Evolutionary conservation across 2,113 vertebrate species (phyloP).

Genomic region (Hydrochoerus hydrochaeris): DNA sequence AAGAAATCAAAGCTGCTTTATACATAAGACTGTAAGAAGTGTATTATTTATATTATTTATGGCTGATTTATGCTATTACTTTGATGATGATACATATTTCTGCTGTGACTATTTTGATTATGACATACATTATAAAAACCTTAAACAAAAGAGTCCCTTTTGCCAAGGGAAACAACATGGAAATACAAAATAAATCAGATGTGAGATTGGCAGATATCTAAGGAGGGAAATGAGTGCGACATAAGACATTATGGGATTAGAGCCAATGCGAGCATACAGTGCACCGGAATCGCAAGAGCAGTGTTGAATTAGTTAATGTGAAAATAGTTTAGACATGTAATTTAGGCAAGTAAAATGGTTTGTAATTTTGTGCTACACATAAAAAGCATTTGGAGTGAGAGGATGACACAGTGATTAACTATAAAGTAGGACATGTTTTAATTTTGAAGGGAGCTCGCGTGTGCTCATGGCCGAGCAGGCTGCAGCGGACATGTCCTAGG

Average conservation of each 20-base stretch:
- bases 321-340: slow-evolving; percentile 32
- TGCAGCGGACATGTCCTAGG: slow-evolving; percentile 51
- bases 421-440: slow-evolving; percentile 57
- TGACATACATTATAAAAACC: neutral
- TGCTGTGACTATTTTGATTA: neutral
- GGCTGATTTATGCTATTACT: slow-evolving; percentile 18
- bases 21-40: neutral
- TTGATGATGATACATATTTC: neutral
- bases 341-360: slow-evolving; percentile 12
- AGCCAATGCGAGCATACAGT: neutral
- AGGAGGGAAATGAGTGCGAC: neutral
- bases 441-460: slow-evolving; percentile 56
- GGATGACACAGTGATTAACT: slow-evolving; percentile 37
- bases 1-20: slow-evolving; percentile 13
- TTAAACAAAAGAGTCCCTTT: neutral
- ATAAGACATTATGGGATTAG: neutral
- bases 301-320: slow-evolving; percentile 1
- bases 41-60: neutral
- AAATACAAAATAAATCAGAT: neutral
- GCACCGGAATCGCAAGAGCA: neutral
- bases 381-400: neutral
- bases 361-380: slow-evolving; percentile 36
- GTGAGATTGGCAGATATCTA: neutral
- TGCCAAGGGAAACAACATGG: neutral
- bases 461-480: slow-evolving; percentile 67